Percentiles rank a stretch among this genome's conserved stretches.
phyloP scores from a whole-genome alignment of 2,888 invertebrate genomes.

The Phrixothrix hirtus region DNA sequence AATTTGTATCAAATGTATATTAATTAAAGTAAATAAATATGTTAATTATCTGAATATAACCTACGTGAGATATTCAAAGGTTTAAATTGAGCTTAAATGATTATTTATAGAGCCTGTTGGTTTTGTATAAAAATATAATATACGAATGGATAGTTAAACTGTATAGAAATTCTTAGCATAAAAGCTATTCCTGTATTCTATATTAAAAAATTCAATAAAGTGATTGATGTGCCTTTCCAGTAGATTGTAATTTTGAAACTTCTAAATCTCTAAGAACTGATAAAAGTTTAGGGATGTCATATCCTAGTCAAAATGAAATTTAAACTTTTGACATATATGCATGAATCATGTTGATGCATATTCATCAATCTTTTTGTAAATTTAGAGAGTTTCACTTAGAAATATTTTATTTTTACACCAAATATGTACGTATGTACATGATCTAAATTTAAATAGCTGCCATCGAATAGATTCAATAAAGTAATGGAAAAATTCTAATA shows the following conservation, averaged over 20 bases:
- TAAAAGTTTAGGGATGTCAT: not conserved
- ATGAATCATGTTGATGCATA: not conserved
- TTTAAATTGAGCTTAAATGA: too few species aligned
- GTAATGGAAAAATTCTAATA: too few species aligned
- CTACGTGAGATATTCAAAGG: too few species aligned
- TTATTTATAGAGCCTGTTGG: not conserved
- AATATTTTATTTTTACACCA: too few species aligned
- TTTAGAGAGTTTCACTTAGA: too few species aligned
- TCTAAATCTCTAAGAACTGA: not conserved
- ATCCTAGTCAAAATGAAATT: not conserved
- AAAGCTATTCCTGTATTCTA: not conserved
- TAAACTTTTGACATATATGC: not conserved
- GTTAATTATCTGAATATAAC: too few species aligned
- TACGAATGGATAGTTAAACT: not conserved
- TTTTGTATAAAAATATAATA: not conserved
- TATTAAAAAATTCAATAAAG: not conserved
- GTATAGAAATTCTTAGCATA: not conserved
- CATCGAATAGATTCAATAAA: too few species aligned
- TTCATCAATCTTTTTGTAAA: not conserved
- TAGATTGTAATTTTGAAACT: not conserved
- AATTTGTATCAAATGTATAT: too few species aligned
- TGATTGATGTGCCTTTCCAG: not conserved
- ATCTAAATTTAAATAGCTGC: too few species aligned
- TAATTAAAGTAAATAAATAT: too few species aligned
- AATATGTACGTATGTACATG: too few species aligned